Percentiles rank a stretch among this genome's conserved stretches.
These are phyloP conservation scores for Pandemis heparana DNA, from an alignment of 2,888 invertebrate species.

Conservation along the genomic window DNA sequence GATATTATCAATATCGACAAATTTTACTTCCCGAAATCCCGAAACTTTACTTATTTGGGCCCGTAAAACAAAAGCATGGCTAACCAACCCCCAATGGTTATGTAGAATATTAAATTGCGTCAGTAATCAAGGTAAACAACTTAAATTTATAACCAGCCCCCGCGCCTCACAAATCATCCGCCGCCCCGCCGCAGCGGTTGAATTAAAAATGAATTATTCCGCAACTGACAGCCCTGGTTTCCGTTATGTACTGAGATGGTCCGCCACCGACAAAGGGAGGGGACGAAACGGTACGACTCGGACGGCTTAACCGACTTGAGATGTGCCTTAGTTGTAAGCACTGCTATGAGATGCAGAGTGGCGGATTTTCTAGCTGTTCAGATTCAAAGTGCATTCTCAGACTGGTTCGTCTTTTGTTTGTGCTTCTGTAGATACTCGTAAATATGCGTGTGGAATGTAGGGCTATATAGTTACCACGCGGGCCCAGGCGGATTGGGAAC, in stretches of 20 bases:
- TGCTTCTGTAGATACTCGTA: too few species aligned
- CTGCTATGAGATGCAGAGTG: not conserved
- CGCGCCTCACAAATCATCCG: constrained; percentile 30
- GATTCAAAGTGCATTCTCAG: not conserved
- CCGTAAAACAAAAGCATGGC: too few species aligned
- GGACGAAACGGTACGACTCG: constrained; percentile 24
- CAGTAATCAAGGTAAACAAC: constrained; percentile 9
- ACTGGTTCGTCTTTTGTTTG: constrained; percentile 4
- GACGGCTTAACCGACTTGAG: constrained; percentile 34
- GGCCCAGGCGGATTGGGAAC: too few species aligned
- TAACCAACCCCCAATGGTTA: not conserved
- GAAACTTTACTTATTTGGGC: too few species aligned
- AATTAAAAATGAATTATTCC: constrained; percentile 41
- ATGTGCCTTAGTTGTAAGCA: constrained; percentile 7
- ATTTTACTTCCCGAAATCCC: too few species aligned
- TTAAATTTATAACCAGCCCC: constrained; percentile 29
- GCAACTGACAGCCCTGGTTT: constrained; percentile 33
- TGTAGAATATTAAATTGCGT: not conserved
- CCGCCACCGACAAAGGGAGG: constrained; percentile 1
- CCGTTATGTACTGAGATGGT: not conserved
- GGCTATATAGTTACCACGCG: too few species aligned
- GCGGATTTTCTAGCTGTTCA: not conserved
- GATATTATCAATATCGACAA: too few species aligned
- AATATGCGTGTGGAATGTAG: too few species aligned
- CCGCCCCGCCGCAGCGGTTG: constrained; percentile 13